Base-by-base conservation (phyloP, 1,140 invertebrate genomes). In the Hylaeus anthracinus region DNA sequence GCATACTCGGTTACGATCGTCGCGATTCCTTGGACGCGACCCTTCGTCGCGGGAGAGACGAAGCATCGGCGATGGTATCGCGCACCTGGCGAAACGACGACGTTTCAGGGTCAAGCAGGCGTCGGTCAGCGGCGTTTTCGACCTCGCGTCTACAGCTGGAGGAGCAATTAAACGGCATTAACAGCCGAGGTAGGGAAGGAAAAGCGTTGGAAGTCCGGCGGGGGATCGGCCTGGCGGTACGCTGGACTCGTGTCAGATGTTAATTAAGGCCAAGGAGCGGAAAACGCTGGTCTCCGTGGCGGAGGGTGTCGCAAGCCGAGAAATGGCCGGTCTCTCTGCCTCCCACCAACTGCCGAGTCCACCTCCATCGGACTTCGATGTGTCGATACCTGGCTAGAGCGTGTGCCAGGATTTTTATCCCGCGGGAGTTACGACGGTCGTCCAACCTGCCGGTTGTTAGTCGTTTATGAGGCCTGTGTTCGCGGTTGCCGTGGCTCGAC, bases 231-330 rank as follows among this genome's bases (percentile, higher is more conserved):
- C 72, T 51, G 77, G 39, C 43, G 80, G 80, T 78, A 85, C 79
- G 72, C 81, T 88, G 87, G 90, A 91, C 90, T 89, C 86, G 87
- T 92, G 91, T 92, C 90, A 92, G 91, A 92, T 91, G 91, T 91
- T 92, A 92, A 92, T 92, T 92, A 92, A 92, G 91, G 91, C 91
- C 91, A 92, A 92, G 91, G 91, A 92, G 85, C 87, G 89, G 90
- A 92, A 92, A 92, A 92, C 88, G 88, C 78, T 88, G 81, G 82
- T 89, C 86, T 85, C 77, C 86, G 74, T 76, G 55, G 86, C 82
- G 82, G 74, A 90, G 90, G 91, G 90, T 92, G 90, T 92, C 85
- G 90, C 86, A 92, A 91, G 90, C 86, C 85, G 75, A 88, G 89
- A 90, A 91, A 89, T 87, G 86, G 81, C 74, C 79, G 72, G 78